phyloP scores from a whole-genome alignment of 2,797 vertebrate genomes.

The Oreochromis grahami region DNA sequence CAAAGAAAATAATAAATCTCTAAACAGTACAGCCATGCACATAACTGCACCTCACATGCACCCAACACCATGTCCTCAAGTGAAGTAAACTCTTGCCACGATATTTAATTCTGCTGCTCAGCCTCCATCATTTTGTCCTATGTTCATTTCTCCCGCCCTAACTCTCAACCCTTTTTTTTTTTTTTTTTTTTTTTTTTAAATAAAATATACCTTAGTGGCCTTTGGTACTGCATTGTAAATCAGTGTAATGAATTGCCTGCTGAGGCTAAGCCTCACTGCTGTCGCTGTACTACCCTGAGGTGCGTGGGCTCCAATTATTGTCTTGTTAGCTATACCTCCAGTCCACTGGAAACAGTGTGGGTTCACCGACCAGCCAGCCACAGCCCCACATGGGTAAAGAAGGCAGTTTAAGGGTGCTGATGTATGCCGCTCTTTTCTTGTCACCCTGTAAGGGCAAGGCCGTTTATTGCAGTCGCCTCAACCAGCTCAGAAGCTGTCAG shows the following conservation, averaged over 20 bases:
- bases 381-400: constrained; percentile 32
- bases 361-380: constrained; percentile 24
- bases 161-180: background rate
- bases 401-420: constrained; percentile 55
- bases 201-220: constrained; percentile 38
- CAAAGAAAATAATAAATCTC: constrained; percentile 25
- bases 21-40: constrained; percentile 4
- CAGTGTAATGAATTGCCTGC: constrained; percentile 54
- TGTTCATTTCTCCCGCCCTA: background rate
- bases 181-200: background rate
- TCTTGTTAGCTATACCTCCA: constrained; percentile 55
- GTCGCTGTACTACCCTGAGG: constrained; percentile 13
- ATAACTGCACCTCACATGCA: constrained; percentile 12
- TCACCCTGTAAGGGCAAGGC: constrained; percentile 39
- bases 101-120: constrained; percentile 22
- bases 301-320: constrained; percentile 54
- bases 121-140: constrained; percentile 1
- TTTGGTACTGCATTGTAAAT: constrained; percentile 56
- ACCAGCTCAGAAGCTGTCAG: constrained; percentile 44
- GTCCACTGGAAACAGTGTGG: constrained; percentile 39
- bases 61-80: constrained; percentile 19
- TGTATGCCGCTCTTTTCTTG: constrained; percentile 58
- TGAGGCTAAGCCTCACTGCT: constrained; percentile 11
- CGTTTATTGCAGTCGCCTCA: constrained; percentile 50
- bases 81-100: constrained; percentile 22